phyloP scores from a whole-genome alignment of 1,140 invertebrate genomes.

The Drosophila setifemur region DNA sequence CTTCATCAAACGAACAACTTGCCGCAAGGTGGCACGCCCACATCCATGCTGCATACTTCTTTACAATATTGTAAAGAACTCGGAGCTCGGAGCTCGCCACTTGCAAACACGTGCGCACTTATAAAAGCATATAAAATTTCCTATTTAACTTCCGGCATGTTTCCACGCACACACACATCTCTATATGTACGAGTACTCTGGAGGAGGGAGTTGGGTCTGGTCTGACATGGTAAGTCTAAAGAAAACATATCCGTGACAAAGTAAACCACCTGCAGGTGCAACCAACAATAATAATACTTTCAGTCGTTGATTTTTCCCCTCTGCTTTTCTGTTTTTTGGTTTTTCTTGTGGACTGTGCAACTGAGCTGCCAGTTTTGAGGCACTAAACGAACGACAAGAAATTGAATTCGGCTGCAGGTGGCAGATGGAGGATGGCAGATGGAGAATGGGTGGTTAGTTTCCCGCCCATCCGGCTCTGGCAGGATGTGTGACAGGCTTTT shows the following conservation, averaged over 20 bases:
- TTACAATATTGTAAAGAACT: slow-evolving; percentile 14
- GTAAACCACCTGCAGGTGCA: slow-evolving; percentile 75
- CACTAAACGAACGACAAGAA: slow-evolving; percentile 50
- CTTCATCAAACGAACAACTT: slow-evolving; percentile 69
- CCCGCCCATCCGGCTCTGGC: neutral
- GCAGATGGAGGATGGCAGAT: slow-evolving; percentile 3
- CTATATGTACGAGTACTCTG: neutral
- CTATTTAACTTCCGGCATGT: slow-evolving; percentile 78
- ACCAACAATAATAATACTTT: slow-evolving; percentile 73
- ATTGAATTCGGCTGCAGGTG: slow-evolving; percentile 69
- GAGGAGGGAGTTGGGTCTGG: neutral
- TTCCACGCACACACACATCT: slow-evolving; percentile 24
- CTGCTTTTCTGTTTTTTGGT: neutral
- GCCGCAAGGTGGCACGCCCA: slow-evolving; percentile 52
- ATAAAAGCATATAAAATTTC: slow-evolving; percentile 81
- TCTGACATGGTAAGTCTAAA: slow-evolving; percentile 67
- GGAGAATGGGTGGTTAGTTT: neutral
- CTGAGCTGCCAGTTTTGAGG: slow-evolving; percentile 44
- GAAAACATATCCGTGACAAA: slow-evolving; percentile 81
- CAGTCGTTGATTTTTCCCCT: slow-evolving; percentile 53
- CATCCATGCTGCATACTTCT: neutral
- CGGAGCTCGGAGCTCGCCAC: slow-evolving; percentile 32
- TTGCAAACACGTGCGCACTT: slow-evolving; percentile 76
- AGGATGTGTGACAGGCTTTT: slow-evolving; percentile 68
- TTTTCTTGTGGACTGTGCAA: slow-evolving; percentile 32